Base-by-base conservation (phyloP, 2,888 invertebrate species). In the Esperia sulphurella region DNA sequence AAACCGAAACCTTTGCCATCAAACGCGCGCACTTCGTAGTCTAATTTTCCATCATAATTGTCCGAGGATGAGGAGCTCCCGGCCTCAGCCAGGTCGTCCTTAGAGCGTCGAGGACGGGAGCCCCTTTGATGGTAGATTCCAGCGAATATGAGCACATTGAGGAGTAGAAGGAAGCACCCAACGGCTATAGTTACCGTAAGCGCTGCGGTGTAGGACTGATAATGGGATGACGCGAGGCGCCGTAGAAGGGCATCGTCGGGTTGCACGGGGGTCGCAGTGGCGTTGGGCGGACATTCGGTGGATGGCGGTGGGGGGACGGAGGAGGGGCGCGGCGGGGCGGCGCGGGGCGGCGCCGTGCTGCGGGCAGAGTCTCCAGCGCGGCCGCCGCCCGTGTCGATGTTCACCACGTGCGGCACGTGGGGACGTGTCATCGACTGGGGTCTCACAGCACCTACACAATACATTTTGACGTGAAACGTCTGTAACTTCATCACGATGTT, bases 131-230 rank as follows among this genome's bases (percentile, higher is more conserved):
- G 95, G 70, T 96, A 96, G 53, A 96, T 96, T 1, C 96, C 96
- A 41, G 96, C 96, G 67, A 97, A 97, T 60, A 97, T 97, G 21
- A 96, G 90, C 9, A 96, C 93, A 70, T 96, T 96, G 28, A 96
- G 90, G 29, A 96, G 88, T 8, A 96, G 87, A 7, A 96, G 90
- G 59, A 96, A 95, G 65, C 96, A 95, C 0, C 96, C 96, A 8
- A 96, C 95, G 0, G 95, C 95, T 54, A 96, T 95, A 0, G 97
- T 97, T 29, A 97, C 95, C 7, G 96, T 95, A 13, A 97, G 86
- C 0, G 97, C 97, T 0, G 96, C 96, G 6, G 96, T 96, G 76
- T 97, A 96, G 51, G 95, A 96, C 73, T 96, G 96, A 68, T 96
- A 96, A 67, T 96, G 96, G 51, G 94, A 95, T 9, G 93, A 93